phyloP scores from a whole-genome alignment of 1,140 invertebrate species.

The Eupeodes corollae region DNA sequence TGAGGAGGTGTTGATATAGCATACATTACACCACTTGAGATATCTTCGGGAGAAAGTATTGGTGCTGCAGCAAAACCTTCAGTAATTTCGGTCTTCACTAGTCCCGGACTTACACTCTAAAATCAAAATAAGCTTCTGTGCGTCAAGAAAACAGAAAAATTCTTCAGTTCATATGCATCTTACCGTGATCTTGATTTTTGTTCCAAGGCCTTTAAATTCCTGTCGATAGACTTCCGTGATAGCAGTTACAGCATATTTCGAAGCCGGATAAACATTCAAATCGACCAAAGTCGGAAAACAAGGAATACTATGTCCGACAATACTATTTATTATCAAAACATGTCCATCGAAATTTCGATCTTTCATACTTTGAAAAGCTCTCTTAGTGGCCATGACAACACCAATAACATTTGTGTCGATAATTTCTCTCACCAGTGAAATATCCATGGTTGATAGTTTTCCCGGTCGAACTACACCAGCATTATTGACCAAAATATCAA shows the following conservation, averaged over 20 bases:
- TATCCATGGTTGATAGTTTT: constrained; percentile 29
- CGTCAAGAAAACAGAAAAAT: constrained; percentile 1
- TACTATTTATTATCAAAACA: constrained; percentile 58
- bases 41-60: constrained; percentile 5
- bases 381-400: constrained; percentile 50
- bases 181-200: constrained; percentile 59
- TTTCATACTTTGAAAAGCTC: constrained; percentile 55
- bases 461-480: constrained; percentile 46
- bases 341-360: constrained; percentile 53
- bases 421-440: constrained; percentile 38
- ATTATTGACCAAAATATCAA: constrained; percentile 64
- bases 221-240: constrained; percentile 50
- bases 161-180: constrained; percentile 15
- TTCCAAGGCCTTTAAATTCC: constrained; percentile 47
- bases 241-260: constrained; percentile 58
- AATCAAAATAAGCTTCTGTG: too few species aligned
- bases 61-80: background rate
- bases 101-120: constrained; percentile 46
- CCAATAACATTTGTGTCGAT: constrained; percentile 60
- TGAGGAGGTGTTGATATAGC: constrained; percentile 9
- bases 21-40: constrained; percentile 6
- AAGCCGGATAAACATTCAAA: constrained; percentile 44
- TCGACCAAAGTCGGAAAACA: too few species aligned
- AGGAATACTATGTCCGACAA: constrained; percentile 39
- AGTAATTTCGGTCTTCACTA: constrained; percentile 42